Evolutionary conservation across 2,797 vertebrate species (phyloP).

Genomic region (Sebastes kiyomatsui): DNA sequence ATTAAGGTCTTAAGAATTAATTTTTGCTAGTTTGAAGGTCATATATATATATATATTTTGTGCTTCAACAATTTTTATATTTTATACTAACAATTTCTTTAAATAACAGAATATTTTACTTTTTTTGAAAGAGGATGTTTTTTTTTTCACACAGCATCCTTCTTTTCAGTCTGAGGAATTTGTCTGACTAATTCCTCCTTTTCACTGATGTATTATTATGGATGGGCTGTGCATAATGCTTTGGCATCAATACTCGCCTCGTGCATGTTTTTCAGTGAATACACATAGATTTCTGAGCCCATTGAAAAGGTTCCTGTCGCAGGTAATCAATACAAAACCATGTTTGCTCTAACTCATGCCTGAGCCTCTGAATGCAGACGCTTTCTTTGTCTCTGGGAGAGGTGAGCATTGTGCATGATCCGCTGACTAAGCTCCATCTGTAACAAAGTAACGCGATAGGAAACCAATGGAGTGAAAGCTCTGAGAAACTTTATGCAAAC

Average conservation of each 20-base stretch:
- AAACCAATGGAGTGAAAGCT: slow-evolving; percentile 61
- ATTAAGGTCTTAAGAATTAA: background rate
- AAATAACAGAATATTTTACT: background rate
- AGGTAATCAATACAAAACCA: slow-evolving; percentile 71
- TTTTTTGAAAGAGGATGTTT: background rate
- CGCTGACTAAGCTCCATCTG: slow-evolving; percentile 72
- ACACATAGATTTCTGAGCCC: slow-evolving; percentile 37
- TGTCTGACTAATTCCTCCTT: slow-evolving; percentile 10
- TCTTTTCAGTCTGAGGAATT: slow-evolving; percentile 16
- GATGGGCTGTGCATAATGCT: slow-evolving; percentile 61
- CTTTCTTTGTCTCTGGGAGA: slow-evolving; percentile 60
- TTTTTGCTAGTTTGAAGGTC: background rate
- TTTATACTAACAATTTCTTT: background rate
- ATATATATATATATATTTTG: background rate
- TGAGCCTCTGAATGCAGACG: slow-evolving; percentile 26
- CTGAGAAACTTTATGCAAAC: slow-evolving; percentile 68
- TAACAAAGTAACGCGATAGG: slow-evolving; percentile 49
- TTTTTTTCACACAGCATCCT: background rate
- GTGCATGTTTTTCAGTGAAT: slow-evolving; percentile 53
- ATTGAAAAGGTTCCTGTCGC: slow-evolving; percentile 64
- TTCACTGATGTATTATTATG: slow-evolving; percentile 46
- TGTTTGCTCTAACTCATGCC: slow-evolving; percentile 62
- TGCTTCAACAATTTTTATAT: background rate
- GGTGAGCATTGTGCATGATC: slow-evolving; percentile 61
- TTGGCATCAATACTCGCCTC: slow-evolving; percentile 57